These are phyloP conservation scores for Sebastolobus alascanus DNA, from an alignment of 2,797 vertebrate genomes.

Conservation along the genomic window DNA sequence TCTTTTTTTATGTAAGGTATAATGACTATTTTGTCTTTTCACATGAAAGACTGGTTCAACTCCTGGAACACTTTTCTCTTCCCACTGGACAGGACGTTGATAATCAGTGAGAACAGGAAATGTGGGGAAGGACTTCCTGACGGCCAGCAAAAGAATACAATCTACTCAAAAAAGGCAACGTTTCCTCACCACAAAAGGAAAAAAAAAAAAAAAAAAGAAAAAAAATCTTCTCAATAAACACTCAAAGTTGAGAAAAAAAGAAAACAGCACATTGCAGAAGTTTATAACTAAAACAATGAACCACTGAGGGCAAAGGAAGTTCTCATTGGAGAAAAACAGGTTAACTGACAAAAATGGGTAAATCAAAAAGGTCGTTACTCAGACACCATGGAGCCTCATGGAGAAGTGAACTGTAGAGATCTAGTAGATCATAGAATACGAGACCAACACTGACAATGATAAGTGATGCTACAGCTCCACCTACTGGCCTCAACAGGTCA, in stretches of 20 bases:
- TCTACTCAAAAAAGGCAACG: constrained; percentile 62
- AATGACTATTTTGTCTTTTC: background rate
- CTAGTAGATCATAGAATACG: background rate
- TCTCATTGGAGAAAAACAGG: background rate
- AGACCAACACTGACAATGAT: background rate
- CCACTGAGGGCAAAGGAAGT: background rate
- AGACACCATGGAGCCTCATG: background rate
- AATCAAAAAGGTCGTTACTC: background rate
- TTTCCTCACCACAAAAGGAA: constrained; percentile 49
- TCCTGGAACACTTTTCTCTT: constrained; percentile 73
- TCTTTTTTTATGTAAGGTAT: background rate
- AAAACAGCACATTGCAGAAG: background rate
- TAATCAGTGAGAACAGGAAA: constrained; percentile 88
- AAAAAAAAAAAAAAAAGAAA: background rate
- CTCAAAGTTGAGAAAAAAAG: background rate
- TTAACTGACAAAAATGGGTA: background rate
- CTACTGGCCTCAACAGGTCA: constrained; percentile 69
- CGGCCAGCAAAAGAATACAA: constrained; percentile 81
- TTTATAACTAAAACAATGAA: background rate
- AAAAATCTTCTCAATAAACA: constrained; percentile 41
- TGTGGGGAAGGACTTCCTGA: constrained; percentile 86
- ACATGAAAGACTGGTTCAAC: constrained; percentile 32
- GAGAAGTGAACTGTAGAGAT: background rate
- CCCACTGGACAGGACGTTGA: constrained; percentile 87
- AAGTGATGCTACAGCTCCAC: constrained; percentile 67